A percentile compares a stretch with the other conserved stretches of the same genome.
phyloP scores from a whole-genome alignment of 2,888 invertebrate species.

The Macrophya alboannulata region DNA sequence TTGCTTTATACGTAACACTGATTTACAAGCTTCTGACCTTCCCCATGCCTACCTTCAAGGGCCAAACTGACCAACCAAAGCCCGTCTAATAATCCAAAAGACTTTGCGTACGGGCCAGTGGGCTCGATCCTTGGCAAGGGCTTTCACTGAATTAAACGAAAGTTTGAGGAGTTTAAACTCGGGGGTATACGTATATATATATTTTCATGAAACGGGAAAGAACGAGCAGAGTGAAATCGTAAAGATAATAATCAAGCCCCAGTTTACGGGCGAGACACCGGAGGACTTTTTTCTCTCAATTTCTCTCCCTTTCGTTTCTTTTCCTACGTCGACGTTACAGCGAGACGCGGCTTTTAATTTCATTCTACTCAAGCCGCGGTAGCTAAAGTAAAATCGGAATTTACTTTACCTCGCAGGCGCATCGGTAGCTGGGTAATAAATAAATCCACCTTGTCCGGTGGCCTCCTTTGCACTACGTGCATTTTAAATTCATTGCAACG shows the following conservation, averaged over 20 bases:
- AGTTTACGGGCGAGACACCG: constrained; percentile 42
- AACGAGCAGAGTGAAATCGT: constrained; percentile 46
- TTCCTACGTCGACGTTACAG: neutral
- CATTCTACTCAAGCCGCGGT: neutral
- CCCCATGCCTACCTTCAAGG: neutral
- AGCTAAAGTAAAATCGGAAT: neutral
- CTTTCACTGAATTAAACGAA: constrained; percentile 42
- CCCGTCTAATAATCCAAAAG: constrained; percentile 32
- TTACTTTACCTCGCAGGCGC: constrained; percentile 12
- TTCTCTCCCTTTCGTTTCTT: neutral
- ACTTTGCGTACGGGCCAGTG: constrained; percentile 30
- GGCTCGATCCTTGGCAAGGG: constrained; percentile 63
- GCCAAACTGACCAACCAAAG: constrained; percentile 34
- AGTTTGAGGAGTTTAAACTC: constrained; percentile 35
- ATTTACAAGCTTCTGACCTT: constrained; percentile 50
- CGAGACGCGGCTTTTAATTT: constrained; percentile 25
- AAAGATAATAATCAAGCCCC: constrained; percentile 51
- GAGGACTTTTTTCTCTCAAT: constrained; percentile 44
- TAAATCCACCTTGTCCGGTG: constrained; percentile 1
- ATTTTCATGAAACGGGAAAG: neutral
- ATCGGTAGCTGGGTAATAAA: constrained; percentile 27
- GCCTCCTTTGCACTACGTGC: constrained; percentile 18
- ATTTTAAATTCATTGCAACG: constrained; percentile 22
- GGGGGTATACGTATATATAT: neutral
- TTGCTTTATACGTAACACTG: constrained; percentile 29